phyloP scores from a whole-genome alignment of 2,113 vertebrate species.

The Alligator sinensis region DNA sequence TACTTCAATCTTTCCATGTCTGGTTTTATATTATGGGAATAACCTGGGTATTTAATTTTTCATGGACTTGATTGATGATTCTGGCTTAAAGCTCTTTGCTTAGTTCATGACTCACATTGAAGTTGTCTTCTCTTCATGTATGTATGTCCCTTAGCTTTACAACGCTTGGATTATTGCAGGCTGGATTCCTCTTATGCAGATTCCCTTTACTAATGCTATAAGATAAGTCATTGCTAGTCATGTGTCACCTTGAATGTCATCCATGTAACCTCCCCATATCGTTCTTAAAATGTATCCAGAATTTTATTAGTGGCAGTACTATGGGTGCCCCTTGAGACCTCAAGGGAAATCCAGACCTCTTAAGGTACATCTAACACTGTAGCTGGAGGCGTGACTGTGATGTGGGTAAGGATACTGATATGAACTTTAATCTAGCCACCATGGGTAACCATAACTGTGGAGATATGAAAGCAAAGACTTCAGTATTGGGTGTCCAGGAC shows the following conservation, averaged over 20 bases:
- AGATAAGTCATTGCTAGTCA: not conserved
- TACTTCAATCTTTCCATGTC: conserved; percentile 6
- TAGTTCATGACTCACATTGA: conserved; percentile 33
- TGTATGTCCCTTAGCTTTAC: conserved; percentile 25
- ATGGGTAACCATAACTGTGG: too few relatives aligned
- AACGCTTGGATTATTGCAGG: not conserved
- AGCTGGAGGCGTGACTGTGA: too few relatives aligned
- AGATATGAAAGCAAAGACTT: too few relatives aligned
- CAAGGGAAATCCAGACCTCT: rapidly evolving
- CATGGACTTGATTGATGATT: conserved; percentile 31
- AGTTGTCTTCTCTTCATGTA: not conserved
- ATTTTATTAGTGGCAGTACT: not conserved
- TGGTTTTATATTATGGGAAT: conserved; percentile 57
- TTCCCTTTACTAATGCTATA: not conserved
- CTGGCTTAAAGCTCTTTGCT: conserved; percentile 28
- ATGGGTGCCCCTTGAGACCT: not conserved
- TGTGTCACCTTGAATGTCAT: not conserved
- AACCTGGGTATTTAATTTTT: not conserved
- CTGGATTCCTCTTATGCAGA: not conserved
- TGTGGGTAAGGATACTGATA: too few relatives aligned
- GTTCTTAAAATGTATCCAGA: not conserved
- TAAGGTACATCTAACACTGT: too few relatives aligned
- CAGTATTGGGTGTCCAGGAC: too few relatives aligned
- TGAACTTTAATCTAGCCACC: too few relatives aligned
- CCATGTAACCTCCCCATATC: rapidly evolving